Evolutionary conservation across 1,140 invertebrate genomes (phyloP).

Genomic region (Drosophila orosa): DNA sequence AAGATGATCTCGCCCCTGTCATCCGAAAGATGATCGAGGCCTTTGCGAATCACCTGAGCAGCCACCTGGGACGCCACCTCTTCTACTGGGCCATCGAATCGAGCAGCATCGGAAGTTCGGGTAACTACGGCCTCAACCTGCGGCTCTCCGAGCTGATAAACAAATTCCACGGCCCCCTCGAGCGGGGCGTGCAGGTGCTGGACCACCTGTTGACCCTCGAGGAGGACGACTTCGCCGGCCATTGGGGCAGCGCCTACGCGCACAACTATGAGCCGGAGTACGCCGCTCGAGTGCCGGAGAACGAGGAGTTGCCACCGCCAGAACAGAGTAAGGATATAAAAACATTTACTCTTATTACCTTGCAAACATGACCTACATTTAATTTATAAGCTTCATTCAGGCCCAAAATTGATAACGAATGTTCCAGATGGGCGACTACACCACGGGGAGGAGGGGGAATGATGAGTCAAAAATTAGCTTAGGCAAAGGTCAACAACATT

Average conservation of each 20-base stretch:
- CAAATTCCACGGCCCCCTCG: constrained; percentile 83
- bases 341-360: not conserved
- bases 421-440: not conserved
- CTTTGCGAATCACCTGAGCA: constrained; percentile 79
- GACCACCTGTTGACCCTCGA: constrained; percentile 85
- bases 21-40: constrained; percentile 81
- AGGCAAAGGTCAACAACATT: constrained; percentile 69
- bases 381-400: not conserved
- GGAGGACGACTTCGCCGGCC: constrained; percentile 83
- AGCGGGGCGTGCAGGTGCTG: constrained; percentile 85
- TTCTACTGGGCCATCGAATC: constrained; percentile 84
- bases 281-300: constrained; percentile 61
- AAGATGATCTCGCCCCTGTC: constrained; percentile 32
- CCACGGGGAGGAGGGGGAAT: not conserved
- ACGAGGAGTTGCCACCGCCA: constrained; percentile 64
- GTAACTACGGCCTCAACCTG: constrained; percentile 85
- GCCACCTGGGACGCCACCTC: constrained; percentile 84
- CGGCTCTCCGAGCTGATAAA: constrained; percentile 85
- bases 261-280: constrained; percentile 82
- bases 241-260: constrained; percentile 80
- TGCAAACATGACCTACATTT: not conserved
- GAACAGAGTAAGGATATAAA: constrained; percentile 64
- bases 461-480: constrained; percentile 35
- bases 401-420: constrained; percentile 1
- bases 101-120: constrained; percentile 37